Conservation (phyloP, 2,888 invertebrate genomes). For the Erebia palarica region DNA sequence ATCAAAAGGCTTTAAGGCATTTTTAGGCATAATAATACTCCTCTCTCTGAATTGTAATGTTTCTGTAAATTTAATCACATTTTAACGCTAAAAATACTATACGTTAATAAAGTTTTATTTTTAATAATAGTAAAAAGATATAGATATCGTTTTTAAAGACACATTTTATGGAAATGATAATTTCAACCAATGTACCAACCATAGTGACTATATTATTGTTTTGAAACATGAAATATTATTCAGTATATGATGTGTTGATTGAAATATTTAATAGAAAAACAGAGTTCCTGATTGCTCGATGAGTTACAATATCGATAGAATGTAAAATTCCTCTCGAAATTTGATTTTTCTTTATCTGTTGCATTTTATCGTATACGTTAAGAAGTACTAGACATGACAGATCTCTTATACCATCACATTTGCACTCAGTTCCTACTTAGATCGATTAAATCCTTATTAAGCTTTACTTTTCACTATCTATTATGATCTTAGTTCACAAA, state of each 20-base stretch:
- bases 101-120: slow-evolving; percentile 41
- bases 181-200: slow-evolving; percentile 28
- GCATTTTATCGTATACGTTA: slow-evolving; percentile 71
- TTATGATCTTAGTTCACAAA: slow-evolving; percentile 44
- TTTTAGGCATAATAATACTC: slow-evolving; percentile 40
- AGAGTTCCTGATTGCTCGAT: slow-evolving; percentile 53
- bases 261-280: slow-evolving; percentile 36
- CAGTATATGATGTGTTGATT: slow-evolving; percentile 34
- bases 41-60: slow-evolving; percentile 39
- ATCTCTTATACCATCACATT: slow-evolving; percentile 71
- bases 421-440: slow-evolving; percentile 82
- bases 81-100: slow-evolving; percentile 42
- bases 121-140: slow-evolving; percentile 32
- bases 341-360: slow-evolving; percentile 55
- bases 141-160: slow-evolving; percentile 34
- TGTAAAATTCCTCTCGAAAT: slow-evolving; percentile 38
- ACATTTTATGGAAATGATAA: slow-evolving; percentile 30
- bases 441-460: slow-evolving; percentile 69
- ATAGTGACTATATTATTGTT: slow-evolving; percentile 31
- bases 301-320: slow-evolving; percentile 44
- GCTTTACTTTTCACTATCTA: slow-evolving; percentile 59
- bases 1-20: slow-evolving; percentile 44
- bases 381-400: slow-evolving; percentile 55
- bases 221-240: slow-evolving; percentile 35
- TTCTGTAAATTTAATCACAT: slow-evolving; percentile 44